Evolutionary conservation across 2,888 invertebrate genomes (phyloP), one percentile per base, ranked within the genome.

Genomic region (Caenorhabditis panamensis): DNA sequence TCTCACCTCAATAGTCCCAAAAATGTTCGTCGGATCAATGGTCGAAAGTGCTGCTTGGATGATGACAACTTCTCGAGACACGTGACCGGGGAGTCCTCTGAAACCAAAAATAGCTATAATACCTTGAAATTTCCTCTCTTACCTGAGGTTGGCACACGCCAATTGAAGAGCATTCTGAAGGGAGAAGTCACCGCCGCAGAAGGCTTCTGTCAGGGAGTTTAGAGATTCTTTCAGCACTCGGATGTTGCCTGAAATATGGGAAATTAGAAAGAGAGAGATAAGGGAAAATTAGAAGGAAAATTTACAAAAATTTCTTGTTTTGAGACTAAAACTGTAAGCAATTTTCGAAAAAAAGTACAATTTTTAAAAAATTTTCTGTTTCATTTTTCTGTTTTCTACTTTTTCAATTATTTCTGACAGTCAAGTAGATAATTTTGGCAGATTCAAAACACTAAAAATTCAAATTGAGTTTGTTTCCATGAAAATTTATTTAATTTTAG

Each of bases 1-100:
- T 41, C 41, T 41, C 16, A 94, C 94, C 91, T 94, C 93, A 86
- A 96, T 95, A 8, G 96, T 96, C 72, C 93, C 93, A 83, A 93
- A 94, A 49, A 99, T 96, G 91, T 98, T 96, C 20, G 95, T 94
- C 1, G 98, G 98, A 92, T 99, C 99, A 91, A 98, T 97, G 0
- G 97, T 96, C 0, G 97, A 97, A 26, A 99, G 93, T 86, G 97
- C 96, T 2, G 96, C 96, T 93, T 96, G 94, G 26, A 99, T 93
- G 1, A 97, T 93, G 9, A 99, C 93, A 37, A 99, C 94, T 93
- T 99, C 99, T 86, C 96, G 93, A 77, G 97, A 97, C 0, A 97
- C 95, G 92, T 99, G 98, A 0, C 95, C 94, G 0, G 99, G 98
- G 87, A 98, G 93, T 64, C 96, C 94, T 91, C 93, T 92, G 56